A percentile compares a stretch with the other conserved stretches of the same genome.
Conservation (phyloP, 2,888 invertebrate genomes). For the Drosophila nigricruria region DNA sequence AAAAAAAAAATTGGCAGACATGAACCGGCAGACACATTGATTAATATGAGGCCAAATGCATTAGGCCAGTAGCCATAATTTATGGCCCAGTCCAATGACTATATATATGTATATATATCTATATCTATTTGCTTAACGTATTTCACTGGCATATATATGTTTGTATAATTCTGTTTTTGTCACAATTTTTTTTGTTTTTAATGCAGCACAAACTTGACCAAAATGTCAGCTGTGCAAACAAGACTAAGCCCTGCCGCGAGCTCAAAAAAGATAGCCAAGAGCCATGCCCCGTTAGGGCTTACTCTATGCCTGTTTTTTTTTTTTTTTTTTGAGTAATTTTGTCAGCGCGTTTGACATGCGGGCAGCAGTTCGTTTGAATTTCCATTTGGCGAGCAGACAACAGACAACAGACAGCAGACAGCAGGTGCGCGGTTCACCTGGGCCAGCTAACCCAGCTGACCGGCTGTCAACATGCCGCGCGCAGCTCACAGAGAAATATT, state of each 20-base stretch:
- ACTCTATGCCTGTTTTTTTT: background rate
- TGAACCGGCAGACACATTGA: conserved; percentile 65
- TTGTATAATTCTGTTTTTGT: conserved; percentile 9
- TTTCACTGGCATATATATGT: conserved; percentile 33
- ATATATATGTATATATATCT: background rate
- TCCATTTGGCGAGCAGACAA: conserved; percentile 50
- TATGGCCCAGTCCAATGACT: conserved; percentile 41
- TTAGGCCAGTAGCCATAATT: conserved; percentile 72
- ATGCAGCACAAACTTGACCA: conserved; percentile 65
- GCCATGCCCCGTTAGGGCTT: conserved; percentile 16
- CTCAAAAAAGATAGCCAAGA: background rate
- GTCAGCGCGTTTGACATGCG: conserved; percentile 59
- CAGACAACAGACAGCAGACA: too few species aligned
- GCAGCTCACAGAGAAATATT: conserved; percentile 43
- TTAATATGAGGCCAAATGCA: conserved; percentile 79
- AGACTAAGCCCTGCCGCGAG: conserved; percentile 45
- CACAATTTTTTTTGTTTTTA: conserved; percentile 8
- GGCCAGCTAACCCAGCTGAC: conserved; percentile 44
- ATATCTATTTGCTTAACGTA: conserved; percentile 50
- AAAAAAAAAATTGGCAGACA: conserved; percentile 52
- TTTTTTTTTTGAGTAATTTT: conserved; percentile 11
- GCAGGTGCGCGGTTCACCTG: conserved; percentile 38
- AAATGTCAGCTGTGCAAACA: conserved; percentile 76
- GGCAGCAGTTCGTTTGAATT: conserved; percentile 69
- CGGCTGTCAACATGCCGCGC: conserved; percentile 39